Conservation (phyloP, 2,797 vertebrate genomes). For the Aplochiton taeniatus region DNA sequence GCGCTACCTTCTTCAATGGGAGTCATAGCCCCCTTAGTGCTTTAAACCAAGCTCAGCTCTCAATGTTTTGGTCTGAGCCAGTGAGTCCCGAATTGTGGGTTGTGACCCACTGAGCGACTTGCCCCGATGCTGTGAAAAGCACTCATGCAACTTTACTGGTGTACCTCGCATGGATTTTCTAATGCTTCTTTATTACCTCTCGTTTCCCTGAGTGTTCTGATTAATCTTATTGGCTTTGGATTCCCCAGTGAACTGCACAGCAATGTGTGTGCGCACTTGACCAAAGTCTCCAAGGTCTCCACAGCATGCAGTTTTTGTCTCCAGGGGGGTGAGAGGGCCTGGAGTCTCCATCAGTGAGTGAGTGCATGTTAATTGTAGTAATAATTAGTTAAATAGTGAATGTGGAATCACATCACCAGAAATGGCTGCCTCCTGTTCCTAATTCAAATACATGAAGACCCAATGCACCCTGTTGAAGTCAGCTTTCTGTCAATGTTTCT, state of each 20-base stretch:
- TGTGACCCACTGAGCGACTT: constrained; percentile 15
- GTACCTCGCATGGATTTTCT: constrained; percentile 51
- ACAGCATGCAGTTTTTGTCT: too few relatives aligned
- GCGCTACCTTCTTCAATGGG: constrained; percentile 38
- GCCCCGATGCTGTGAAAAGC: constrained; percentile 30
- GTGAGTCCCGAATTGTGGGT: too few relatives aligned
- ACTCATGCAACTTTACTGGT: constrained; percentile 35
- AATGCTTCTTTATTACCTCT: constrained; percentile 52
- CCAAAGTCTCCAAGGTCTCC: constrained; percentile 26
- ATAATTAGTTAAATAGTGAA: too few relatives aligned
- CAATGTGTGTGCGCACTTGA: constrained; percentile 38
- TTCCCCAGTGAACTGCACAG: constrained; percentile 44
- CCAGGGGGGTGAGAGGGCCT: too few relatives aligned
- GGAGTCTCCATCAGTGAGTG: too few relatives aligned
- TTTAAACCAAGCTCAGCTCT: constrained; percentile 61
- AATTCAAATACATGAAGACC: too few relatives aligned
- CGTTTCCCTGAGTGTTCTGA: constrained; percentile 41
- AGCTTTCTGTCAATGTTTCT: too few relatives aligned
- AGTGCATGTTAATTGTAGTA: too few relatives aligned
- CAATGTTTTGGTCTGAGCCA: too few relatives aligned
- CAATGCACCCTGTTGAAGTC: too few relatives aligned
- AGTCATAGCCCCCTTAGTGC: constrained; percentile 51
- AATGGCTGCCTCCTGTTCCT: too few relatives aligned
- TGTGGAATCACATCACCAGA: too few relatives aligned
- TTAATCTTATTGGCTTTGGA: constrained; percentile 42